Base-by-base conservation (phyloP, 92 coral and sea anemone species). In the Hydrozoanthus gracilis region DNA sequence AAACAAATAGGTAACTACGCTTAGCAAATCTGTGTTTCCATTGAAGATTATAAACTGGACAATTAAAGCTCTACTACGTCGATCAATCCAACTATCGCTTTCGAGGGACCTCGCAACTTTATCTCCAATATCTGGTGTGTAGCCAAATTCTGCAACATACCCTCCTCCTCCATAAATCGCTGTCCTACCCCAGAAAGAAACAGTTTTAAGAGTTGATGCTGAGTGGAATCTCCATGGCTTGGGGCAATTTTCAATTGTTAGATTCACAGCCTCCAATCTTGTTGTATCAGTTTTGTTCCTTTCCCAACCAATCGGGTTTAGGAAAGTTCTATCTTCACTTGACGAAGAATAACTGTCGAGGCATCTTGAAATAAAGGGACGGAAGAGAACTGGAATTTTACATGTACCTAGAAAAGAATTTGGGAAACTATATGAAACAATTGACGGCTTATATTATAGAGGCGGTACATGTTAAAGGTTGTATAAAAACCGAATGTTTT, bases 161-260 rank as follows among this genome's bases (percentile, higher is more conserved):
- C 96, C 96, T 10, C 96, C 94, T 44, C 96, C 96, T 44, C 92
- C 92, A 77, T 93, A 93, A 0, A 44, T n/a, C 46, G 82, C 73
- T 14, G 77, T 76, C 76, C 72, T 71, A 1, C 92, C 91, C 86
- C 77, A 86, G 72, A 76, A 77, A 4, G 90, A 86, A 44, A 82
- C 78, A 73, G 84, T 91, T 3, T 67, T 44, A 14, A 86, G 82
- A 44, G 79, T 86, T 44, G 71, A 83, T 4, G 92, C n/a, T 18
- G 71, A 76, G 51, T 83, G 88, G 67, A 91, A 93, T 46, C 88
- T 78, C 93, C 96, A 93, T 4, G 96, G 96, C 55, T 93, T 93
- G 35, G 96, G 95, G 44, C 96, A 93, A 39, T 84, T 90, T 15
- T 90, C 90, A 12, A 89, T 83, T 27, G 93, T 90, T 68, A 90